Evolutionary conservation across 1,140 invertebrate species (phyloP).

Genomic region (Wiebesia pumilae): DNA sequence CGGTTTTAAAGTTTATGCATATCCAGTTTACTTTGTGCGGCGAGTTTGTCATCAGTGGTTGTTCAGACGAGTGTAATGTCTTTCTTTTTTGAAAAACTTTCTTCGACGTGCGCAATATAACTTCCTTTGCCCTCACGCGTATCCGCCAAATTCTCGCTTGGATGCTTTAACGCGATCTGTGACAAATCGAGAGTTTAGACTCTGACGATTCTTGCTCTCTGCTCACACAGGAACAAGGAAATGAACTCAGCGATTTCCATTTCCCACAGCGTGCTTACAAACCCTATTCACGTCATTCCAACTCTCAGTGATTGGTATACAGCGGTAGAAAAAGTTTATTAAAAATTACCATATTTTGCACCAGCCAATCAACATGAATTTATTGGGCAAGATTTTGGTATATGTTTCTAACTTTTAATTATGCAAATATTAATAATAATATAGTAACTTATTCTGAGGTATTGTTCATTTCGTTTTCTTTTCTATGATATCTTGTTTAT

Average conservation of each 20-base stretch:
- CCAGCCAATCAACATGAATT: not conserved
- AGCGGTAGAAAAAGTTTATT: slow-evolving; percentile 39
- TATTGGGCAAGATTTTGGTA: too few species aligned
- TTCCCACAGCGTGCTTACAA: slow-evolving; percentile 14
- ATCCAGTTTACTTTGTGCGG: not conserved
- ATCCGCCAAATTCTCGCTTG: slow-evolving; percentile 15
- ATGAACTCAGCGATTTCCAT: slow-evolving; percentile 52
- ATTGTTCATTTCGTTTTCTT: too few species aligned
- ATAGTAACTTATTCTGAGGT: too few species aligned
- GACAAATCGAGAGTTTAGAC: slow-evolving; percentile 51
- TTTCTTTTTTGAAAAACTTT: slow-evolving; percentile 44
- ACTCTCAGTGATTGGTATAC: not conserved
- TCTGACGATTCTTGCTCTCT: slow-evolving; percentile 20
- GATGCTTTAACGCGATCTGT: slow-evolving; percentile 39
- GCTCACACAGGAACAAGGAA: slow-evolving; percentile 52
- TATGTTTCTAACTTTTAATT: too few species aligned
- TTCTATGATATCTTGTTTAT: too few species aligned
- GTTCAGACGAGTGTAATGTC: slow-evolving; percentile 35
- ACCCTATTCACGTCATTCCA: not conserved
- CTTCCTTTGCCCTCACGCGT: not conserved
- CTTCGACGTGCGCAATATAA: slow-evolving; percentile 33
- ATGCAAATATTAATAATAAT: too few species aligned
- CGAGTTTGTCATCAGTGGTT: slow-evolving; percentile 45
- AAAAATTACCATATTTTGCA: slow-evolving; percentile 35
- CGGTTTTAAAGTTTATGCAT: slow-evolving; percentile 8